Conservation (phyloP, 2,888 invertebrate genomes). For the Tuta absoluta region DNA sequence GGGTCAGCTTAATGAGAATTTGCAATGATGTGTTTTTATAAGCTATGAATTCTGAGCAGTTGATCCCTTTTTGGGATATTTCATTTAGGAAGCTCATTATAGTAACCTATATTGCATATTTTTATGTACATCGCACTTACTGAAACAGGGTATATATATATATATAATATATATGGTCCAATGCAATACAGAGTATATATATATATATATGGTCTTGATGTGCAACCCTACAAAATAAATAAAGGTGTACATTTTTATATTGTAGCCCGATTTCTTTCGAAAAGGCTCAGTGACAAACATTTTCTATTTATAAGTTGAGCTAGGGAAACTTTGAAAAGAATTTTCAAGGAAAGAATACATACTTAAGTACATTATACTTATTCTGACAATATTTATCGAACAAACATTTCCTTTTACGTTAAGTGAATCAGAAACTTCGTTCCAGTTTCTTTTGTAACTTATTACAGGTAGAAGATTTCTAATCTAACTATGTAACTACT, state of each 20-base stretch:
- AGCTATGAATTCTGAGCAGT: not conserved
- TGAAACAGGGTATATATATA: no score
- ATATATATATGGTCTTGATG: no score
- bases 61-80: not conserved
- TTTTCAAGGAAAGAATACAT: not conserved
- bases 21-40: not conserved
- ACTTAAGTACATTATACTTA: not conserved
- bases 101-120: no score
- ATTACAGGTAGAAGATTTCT: no score
- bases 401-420: slow-evolving; percentile 16
- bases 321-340: not conserved
- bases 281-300: slow-evolving; percentile 3
- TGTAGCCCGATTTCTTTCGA: not conserved
- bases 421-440: slow-evolving; percentile 8
- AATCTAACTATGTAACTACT: no score
- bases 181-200: no score
- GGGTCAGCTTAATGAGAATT: slow-evolving; percentile 10
- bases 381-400: slow-evolving; percentile 5
- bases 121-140: no score
- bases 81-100: no score
- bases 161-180: no score
- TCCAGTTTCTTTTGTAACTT: not conserved
- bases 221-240: not conserved
- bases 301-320: not conserved
- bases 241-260: not conserved